A percentile compares a stretch with the other conserved stretches of the same genome.
These are phyloP conservation scores for Alligator mississippiensis DNA, from an alignment of 2,113 vertebrate species.

Conservation along the genomic window DNA sequence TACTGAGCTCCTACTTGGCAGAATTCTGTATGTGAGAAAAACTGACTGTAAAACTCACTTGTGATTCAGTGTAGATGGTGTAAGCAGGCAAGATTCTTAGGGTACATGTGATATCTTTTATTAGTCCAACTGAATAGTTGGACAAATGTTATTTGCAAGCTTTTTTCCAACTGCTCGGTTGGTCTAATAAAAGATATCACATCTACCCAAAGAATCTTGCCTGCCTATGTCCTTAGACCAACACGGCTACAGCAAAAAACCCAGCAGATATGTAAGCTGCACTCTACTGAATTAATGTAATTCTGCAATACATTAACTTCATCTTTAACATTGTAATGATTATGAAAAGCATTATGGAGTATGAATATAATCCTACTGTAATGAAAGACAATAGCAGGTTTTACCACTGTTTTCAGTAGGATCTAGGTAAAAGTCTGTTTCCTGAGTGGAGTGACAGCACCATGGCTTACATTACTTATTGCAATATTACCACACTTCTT, in stretches of 20 bases:
- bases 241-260: no score
- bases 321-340: neutral
- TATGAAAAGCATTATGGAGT: neutral
- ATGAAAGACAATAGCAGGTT: neutral
- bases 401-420: neutral
- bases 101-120: no score
- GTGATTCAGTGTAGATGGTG: no score
- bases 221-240: no score
- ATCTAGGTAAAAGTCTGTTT: neutral
- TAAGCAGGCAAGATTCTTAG: no score
- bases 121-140: no score
- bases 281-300: neutral
- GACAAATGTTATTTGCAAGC: no score
- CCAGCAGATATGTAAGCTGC: no score
- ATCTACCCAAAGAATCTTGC: no score
- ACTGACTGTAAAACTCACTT: neutral
- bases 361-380: neutral
- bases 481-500: neutral
- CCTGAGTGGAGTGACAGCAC: neutral
- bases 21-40: neutral
- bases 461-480: neutral
- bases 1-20: neutral
- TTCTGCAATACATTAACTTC: neutral
- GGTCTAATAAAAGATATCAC: no score
- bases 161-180: no score